Evolutionary conservation across 2,113 vertebrate species (phyloP).

Genomic region (Ameiurus melas): DNA sequence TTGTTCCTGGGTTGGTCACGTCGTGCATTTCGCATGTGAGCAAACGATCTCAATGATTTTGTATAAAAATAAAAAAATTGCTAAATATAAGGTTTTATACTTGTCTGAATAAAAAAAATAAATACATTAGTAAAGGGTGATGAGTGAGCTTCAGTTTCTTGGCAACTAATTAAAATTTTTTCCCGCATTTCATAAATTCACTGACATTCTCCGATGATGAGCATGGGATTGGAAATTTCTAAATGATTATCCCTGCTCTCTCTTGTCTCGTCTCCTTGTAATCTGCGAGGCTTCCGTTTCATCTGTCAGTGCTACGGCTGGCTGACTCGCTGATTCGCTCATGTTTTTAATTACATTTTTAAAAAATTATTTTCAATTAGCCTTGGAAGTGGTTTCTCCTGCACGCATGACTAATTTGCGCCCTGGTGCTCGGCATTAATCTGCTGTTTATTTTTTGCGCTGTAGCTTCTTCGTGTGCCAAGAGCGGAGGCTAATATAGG

Average conservation of each 20-base stretch:
- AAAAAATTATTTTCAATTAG: slow-evolving; percentile 26
- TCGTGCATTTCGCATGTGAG: background rate
- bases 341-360: slow-evolving; percentile 19
- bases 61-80: too few relatives aligned
- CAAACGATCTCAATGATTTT: background rate
- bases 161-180: background rate
- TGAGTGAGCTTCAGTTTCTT: background rate
- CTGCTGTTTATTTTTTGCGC: background rate
- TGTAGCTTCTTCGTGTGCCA: background rate
- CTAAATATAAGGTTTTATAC: background rate
- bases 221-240: background rate
- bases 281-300: background rate
- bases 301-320: background rate
- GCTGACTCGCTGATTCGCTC: background rate
- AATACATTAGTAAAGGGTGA: background rate
- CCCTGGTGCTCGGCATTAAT: slow-evolving; percentile 6
- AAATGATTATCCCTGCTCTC: background rate
- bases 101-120: background rate
- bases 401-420: slow-evolving; percentile 1
- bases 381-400: background rate
- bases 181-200: background rate
- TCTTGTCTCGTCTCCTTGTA: background rate
- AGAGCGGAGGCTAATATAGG: background rate
- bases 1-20: too few relatives aligned
- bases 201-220: background rate